Base-by-base conservation (phyloP, 2,888 invertebrate genomes). In the Acanthopleura granulata region DNA sequence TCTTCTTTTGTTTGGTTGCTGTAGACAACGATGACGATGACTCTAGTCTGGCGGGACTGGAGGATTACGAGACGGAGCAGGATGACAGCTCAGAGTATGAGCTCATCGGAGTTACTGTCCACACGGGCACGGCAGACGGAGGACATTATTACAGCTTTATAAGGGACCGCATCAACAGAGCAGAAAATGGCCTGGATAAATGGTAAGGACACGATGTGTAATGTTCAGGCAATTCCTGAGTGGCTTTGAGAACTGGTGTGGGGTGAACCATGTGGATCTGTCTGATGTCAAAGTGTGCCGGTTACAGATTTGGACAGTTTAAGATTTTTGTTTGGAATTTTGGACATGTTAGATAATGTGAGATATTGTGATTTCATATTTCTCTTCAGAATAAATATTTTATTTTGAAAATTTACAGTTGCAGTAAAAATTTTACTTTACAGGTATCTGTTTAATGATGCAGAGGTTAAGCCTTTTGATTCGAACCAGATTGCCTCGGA, bases 61-160 rank as follows among this genome's bases (percentile, higher is more conserved):
- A 76, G 74, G 72, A 27, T 73, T 18, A 66, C 25, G 27, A 66
- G 75, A 76, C 74, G 75, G 81, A 81, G 22, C 80, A 77, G 22
- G 77, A 76, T n/a, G 78, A 78, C 15, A 80, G 66, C 29, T 91
- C 90, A 79, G 91, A 92, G 77, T 93, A 95, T 91, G 96, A 96
- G 90, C 91, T 97, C 79, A 96, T 96, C 79, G 98, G 98, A 16
- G 97, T 98, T 16, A 98, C 98, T 0, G 98, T 98, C 0, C 98
- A 98, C 91, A 98, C 98, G 22, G 98, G 98, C n/a, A 98, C 97
- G 0, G 98, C 98, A 0, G 98, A 98, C 90, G 97, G 97, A 74
- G 98, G 98, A 0, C 98, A 98, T 91, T 98, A 98, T 91, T 97
- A 97, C 91, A 91, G 91, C 95, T 98, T 98, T 90, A 98, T 98